These are phyloP conservation scores for Callospermophilus lateralis DNA, from an alignment of 2,113 vertebrate species.

Conservation along the genomic window DNA sequence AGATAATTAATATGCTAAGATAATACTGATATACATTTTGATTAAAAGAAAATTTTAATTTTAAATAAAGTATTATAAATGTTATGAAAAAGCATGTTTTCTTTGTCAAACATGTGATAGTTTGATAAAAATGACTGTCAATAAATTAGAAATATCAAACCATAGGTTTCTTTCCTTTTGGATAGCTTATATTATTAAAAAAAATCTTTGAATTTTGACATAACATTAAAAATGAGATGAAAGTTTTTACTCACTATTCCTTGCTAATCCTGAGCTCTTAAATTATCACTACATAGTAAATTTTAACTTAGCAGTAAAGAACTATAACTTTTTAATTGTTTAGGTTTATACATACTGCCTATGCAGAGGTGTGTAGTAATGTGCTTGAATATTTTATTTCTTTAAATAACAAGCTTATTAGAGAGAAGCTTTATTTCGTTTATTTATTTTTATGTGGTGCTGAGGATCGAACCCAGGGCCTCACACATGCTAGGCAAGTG, in stretches of 20 bases:
- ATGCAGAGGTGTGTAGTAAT: not conserved
- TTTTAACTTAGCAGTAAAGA: slow-evolving; percentile 80
- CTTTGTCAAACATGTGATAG: slow-evolving; percentile 25
- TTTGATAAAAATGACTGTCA: slow-evolving; percentile 61
- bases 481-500: no score
- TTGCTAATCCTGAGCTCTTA: slow-evolving; percentile 76
- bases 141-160: slow-evolving; percentile 79
- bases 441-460: no score
- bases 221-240: slow-evolving; percentile 73
- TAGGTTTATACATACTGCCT: slow-evolving; percentile 59
- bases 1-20: not conserved
- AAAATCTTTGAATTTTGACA: slow-evolving; percentile 81
- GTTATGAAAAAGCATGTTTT: slow-evolving; percentile 31
- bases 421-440: not conserved
- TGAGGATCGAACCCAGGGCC: no score
- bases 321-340: slow-evolving; percentile 68
- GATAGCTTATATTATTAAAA: slow-evolving; percentile 76
- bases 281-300: slow-evolving; percentile 80
- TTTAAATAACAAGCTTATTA: not conserved
- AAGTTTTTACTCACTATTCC: slow-evolving; percentile 77
- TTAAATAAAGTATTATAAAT: slow-evolving; percentile 57
- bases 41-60: slow-evolving; percentile 48
- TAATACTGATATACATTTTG: slow-evolving; percentile 6
- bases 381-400: not conserved
- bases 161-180: slow-evolving; percentile 77